phyloP scores from a whole-genome alignment of 2,888 invertebrate species.

The Idaea aversata region DNA sequence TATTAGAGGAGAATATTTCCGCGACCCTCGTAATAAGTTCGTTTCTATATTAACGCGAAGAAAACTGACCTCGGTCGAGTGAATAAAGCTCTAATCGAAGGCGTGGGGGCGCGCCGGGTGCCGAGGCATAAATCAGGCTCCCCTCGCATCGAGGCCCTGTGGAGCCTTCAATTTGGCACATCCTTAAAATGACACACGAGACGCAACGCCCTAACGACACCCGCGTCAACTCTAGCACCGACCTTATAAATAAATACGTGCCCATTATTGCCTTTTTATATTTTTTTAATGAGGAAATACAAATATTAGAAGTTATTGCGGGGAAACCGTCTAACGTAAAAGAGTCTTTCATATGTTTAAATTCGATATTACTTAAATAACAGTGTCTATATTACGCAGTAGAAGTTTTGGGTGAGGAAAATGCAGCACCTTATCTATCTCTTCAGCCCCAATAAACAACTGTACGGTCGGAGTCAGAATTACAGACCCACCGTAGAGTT shows the following conservation, averaged over 20 bases:
- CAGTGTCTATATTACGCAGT: too few species aligned
- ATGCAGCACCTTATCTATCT: too few species aligned
- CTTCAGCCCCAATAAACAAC: too few species aligned
- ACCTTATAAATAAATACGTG: slow-evolving; percentile 56
- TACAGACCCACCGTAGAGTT: too few species aligned
- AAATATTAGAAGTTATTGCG: slow-evolving; percentile 9
- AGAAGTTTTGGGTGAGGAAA: too few species aligned
- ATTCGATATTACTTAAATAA: too few species aligned
- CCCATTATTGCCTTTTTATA: slow-evolving; percentile 39
- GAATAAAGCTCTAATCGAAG: slow-evolving; percentile 74
- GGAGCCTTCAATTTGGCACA: slow-evolving; percentile 81
- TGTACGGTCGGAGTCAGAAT: too few species aligned
- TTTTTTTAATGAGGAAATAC: slow-evolving; percentile 31
- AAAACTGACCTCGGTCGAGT: slow-evolving; percentile 77
- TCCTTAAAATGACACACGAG: slow-evolving; percentile 81
- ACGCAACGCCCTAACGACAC: slow-evolving; percentile 72
- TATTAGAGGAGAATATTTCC: slow-evolving; percentile 38
- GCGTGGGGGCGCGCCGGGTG: slow-evolving; percentile 51
- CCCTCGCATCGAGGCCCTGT: slow-evolving; percentile 68
- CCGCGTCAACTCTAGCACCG: slow-evolving; percentile 59
- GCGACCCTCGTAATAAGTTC: slow-evolving; percentile 49
- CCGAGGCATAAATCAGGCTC: slow-evolving; percentile 74
- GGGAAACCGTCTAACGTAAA: neutral
- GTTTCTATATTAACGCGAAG: slow-evolving; percentile 55
- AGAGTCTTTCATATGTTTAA: neutral